Conservation (phyloP, 2,797 vertebrate species). For the Apogon hyalosoma region DNA sequence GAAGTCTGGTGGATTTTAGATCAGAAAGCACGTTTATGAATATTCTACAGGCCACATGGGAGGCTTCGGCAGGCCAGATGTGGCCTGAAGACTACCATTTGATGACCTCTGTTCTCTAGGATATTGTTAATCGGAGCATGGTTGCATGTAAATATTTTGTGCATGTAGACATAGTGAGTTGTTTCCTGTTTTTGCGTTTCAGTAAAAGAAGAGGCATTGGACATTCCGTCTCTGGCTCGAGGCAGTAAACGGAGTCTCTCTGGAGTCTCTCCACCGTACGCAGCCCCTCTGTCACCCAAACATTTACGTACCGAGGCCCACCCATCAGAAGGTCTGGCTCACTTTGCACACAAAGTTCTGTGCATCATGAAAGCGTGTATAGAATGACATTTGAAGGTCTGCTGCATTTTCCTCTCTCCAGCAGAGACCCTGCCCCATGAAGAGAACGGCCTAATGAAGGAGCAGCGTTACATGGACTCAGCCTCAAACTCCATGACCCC, state of each 20-base stretch:
- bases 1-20: neutral
- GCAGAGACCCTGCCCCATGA: slow-evolving; percentile 89
- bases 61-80: too few species aligned
- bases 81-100: too few species aligned
- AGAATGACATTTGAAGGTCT: neutral
- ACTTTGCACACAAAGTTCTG: neutral
- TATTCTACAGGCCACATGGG: too few species aligned
- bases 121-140: too few species aligned
- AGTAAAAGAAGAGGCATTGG: slow-evolving; percentile 91
- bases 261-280: slow-evolving; percentile 86
- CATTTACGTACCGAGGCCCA: slow-evolving; percentile 86
- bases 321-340: slow-evolving; percentile 89
- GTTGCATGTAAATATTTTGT: neutral
- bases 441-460: slow-evolving; percentile 86
- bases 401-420: slow-evolving; percentile 61
- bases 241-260: slow-evolving; percentile 87
- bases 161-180: neutral
- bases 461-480: slow-evolving; percentile 89
- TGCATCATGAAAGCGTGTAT: neutral
- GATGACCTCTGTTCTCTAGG: too few species aligned
- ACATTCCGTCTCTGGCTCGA: slow-evolving; percentile 80
- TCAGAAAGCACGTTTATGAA: too few species aligned
- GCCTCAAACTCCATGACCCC: slow-evolving; percentile 89
- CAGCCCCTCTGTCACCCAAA: slow-evolving; percentile 90
- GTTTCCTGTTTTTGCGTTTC: slow-evolving; percentile 25